Evolutionary conservation across 2,888 invertebrate species (phyloP).

Genomic region (Desoria tigrina): DNA sequence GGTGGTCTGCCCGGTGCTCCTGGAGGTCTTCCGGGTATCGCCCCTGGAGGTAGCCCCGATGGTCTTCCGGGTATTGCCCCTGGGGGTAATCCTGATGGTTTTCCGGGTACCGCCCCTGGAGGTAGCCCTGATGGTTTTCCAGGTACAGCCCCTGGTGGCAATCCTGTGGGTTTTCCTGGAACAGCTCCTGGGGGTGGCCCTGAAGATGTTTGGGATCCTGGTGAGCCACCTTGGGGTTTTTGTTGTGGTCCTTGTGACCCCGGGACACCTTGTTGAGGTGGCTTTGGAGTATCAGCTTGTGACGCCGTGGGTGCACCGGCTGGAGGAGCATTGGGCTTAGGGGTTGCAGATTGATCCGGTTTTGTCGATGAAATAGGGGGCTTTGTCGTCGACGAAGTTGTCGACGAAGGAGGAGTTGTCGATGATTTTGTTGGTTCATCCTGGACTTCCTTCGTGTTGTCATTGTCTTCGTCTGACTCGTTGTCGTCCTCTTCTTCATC

Average conservation of each 20-base stretch:
- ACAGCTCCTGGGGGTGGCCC: background rate
- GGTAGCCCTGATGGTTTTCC: background rate
- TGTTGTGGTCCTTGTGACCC: no score
- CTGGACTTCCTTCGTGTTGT: conserved; percentile 9
- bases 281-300: no score
- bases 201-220: background rate
- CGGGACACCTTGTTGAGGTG: no score
- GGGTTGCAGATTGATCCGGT: background rate
- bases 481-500: conserved; percentile 32
- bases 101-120: background rate
- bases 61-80: background rate
- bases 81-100: background rate
- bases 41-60: background rate
- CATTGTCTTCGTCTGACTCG: conserved; percentile 21
- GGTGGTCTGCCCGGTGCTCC: no score
- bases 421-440: background rate
- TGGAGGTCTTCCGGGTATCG: no score
- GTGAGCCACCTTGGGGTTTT: background rate
- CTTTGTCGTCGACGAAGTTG: background rate
- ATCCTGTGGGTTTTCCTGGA: conserved; percentile 2
- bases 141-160: conserved; percentile 8
- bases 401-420: background rate
- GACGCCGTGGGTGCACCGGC: no score
- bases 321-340: background rate
- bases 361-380: background rate